Evolutionary conservation across 2,888 invertebrate genomes (phyloP).

Genomic region (Protonemura montana): DNA sequence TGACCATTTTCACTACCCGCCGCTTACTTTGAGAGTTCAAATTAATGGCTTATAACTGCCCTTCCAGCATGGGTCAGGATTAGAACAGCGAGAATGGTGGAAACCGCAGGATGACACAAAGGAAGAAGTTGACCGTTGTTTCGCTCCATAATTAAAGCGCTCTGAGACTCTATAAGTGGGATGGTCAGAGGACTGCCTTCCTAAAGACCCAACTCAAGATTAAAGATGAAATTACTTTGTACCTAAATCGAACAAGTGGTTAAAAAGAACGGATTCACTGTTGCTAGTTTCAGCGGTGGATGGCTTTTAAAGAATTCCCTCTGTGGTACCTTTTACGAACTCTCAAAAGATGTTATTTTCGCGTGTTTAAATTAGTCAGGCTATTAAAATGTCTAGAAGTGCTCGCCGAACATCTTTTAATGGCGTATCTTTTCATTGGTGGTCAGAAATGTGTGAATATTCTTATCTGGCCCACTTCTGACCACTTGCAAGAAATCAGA

Average conservation of each 20-base stretch:
- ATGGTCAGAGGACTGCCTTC: conserved; percentile 28
- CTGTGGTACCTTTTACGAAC: background rate
- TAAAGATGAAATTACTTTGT: background rate
- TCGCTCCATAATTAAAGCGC: conserved; percentile 35
- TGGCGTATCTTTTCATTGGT: background rate
- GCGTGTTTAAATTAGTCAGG: background rate
- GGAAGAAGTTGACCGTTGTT: conserved; percentile 26
- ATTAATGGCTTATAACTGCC: conserved; percentile 28
- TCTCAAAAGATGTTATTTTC: background rate
- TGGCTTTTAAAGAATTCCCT: background rate
- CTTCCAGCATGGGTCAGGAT: conserved; percentile 25
- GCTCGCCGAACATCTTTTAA: background rate
- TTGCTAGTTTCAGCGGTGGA: background rate
- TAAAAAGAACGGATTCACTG: background rate
- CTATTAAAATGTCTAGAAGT: background rate
- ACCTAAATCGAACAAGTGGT: conserved; percentile 2
- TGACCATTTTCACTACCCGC: background rate
- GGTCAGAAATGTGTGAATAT: conserved; percentile 41
- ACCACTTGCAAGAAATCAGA: background rate
- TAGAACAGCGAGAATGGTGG: conserved; percentile 21
- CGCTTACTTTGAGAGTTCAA: conserved; percentile 8
- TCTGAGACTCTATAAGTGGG: conserved; percentile 29
- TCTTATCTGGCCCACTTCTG: conserved; percentile 33
- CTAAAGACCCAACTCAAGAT: conserved; percentile 31
- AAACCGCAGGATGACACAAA: conserved; percentile 37